A percentile compares a stretch with the other conserved stretches of the same genome.
phyloP scores from a whole-genome alignment of 2,888 invertebrate species.

The Apamea monoglypha region DNA sequence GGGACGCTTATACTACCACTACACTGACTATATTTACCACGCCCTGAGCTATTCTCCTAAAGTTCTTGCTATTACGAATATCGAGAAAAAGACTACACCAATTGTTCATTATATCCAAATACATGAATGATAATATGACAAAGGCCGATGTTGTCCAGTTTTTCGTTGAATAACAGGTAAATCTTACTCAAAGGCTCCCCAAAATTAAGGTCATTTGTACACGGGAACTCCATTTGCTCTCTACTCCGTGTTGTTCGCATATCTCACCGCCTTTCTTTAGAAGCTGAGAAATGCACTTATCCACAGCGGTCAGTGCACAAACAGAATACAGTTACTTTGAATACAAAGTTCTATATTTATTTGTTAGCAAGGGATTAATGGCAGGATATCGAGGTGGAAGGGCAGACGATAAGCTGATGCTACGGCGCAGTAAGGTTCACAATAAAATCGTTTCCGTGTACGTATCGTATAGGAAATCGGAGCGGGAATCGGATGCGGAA shows the following conservation, averaged over 20 bases:
- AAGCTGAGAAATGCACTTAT: slow-evolving; percentile 45
- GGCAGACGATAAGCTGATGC: slow-evolving; percentile 42
- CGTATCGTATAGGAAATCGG: slow-evolving; percentile 42
- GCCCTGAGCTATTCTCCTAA: neutral
- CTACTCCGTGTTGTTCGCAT: slow-evolving; percentile 10
- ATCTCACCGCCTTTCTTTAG: slow-evolving; percentile 24
- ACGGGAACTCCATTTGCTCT: slow-evolving; percentile 22
- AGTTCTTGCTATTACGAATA: neutral
- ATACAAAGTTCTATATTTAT: slow-evolving; percentile 17
- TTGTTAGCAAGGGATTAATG: slow-evolving; percentile 40
- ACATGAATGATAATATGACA: too few relatives aligned
- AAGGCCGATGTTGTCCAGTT: neutral
- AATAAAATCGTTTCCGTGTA: slow-evolving; percentile 48
- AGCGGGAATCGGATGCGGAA: slow-evolving; percentile 50
- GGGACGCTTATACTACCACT: neutral
- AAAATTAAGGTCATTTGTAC: neutral
- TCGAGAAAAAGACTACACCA: too few relatives aligned
- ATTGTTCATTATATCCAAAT: neutral
- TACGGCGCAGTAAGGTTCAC: slow-evolving; percentile 13
- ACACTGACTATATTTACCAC: neutral
- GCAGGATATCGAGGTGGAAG: slow-evolving; percentile 46
- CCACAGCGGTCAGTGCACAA: slow-evolving; percentile 26
- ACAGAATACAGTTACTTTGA: slow-evolving; percentile 19
- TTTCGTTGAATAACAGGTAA: neutral
- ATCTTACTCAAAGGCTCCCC: neutral